phyloP scores from a whole-genome alignment of 2,797 vertebrate species.

The Schizopygopsis pylzovi region DNA sequence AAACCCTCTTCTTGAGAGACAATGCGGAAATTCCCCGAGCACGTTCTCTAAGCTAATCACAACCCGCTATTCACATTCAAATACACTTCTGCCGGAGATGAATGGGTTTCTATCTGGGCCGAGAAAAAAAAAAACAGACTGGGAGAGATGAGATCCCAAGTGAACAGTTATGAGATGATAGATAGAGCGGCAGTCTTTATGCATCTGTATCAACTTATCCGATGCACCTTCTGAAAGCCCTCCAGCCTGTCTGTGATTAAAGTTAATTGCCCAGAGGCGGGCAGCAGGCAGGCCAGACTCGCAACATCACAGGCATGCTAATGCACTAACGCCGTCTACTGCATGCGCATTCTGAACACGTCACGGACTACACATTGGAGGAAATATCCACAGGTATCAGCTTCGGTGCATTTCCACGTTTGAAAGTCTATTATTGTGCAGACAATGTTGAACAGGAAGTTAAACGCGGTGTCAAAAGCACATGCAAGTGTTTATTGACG shows the following conservation, averaged over 20 bases:
- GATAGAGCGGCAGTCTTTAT: slow-evolving; percentile 62
- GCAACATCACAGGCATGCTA: slow-evolving; percentile 60
- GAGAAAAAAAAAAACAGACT: slow-evolving; percentile 16
- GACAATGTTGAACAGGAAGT: not conserved
- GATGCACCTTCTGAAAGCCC: slow-evolving; percentile 64
- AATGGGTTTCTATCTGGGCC: slow-evolving; percentile 54
- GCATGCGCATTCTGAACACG: slow-evolving; percentile 53
- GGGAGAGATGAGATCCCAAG: slow-evolving; percentile 48
- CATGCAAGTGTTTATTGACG: not conserved
- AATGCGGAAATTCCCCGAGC: slow-evolving; percentile 61
- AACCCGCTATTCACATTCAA: slow-evolving; percentile 59
- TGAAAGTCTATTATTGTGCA: not conserved
- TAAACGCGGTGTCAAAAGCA: not conserved
- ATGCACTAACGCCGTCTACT: slow-evolving; percentile 52
- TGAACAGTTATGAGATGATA: slow-evolving; percentile 59
- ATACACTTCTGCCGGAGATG: slow-evolving; percentile 55
- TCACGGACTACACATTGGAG: not conserved
- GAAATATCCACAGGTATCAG: slow-evolving; percentile 43
- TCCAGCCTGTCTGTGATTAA: slow-evolving; percentile 65
- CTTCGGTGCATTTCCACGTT: not conserved
- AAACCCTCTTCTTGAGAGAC: slow-evolving; percentile 63
- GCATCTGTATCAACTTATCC: slow-evolving; percentile 66
- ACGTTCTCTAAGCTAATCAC: slow-evolving; percentile 53
- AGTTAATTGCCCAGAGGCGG: slow-evolving; percentile 63
- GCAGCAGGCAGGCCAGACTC: slow-evolving; percentile 59